Base-by-base conservation (phyloP, 2,113 vertebrate species). In the Nanorana parkeri region DNA sequence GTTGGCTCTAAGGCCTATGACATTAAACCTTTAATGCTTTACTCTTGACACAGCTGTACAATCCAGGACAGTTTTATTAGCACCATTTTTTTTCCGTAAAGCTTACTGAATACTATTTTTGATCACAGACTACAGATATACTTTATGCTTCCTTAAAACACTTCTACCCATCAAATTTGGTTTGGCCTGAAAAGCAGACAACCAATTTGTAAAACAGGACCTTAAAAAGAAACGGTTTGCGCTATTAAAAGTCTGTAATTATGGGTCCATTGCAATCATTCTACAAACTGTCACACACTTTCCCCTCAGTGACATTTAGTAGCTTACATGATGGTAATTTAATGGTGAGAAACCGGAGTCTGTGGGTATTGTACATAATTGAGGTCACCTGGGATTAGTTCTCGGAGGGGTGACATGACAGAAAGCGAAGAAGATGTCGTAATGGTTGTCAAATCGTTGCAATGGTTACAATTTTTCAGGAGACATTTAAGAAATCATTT, bases 321-420 rank as follows among this genome's bases (percentile, higher is more conserved):
- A 76, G 76, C 79, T 85, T 20, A 56, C 85, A 76, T 71, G 87
- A 87, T 84, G 56, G 56, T 78, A 80, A 85, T 86, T 85, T 87
- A 87, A 88, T 83, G 78, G 72, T 78, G 84, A 71, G 80, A 86
- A 76, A 69, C 87, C 84, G 23, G n/a, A 84, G 80, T 80, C 85
- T 81, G 81, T 78, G 85, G 86, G 86, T 89, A 78, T 58, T 74
- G 63, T 74, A 74, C 56, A 60, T 88, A 72, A 52, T 54, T 84
- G 78, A 60, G 54, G 82, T 85, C 21, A 74, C 84, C 76, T 83
- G 84, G 80, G 80, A 84, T 84, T 80, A 86, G 81, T 87, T 89
- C 86, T 85, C 80, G 75, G 63, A 84, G 63, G 63, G 71, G 61
- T 81, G 77, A 86, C 72, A 52, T 54, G 84, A 87, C 80, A 85